Base-by-base conservation (phyloP, 2,113 vertebrate species). In the Anhinga anhinga region DNA sequence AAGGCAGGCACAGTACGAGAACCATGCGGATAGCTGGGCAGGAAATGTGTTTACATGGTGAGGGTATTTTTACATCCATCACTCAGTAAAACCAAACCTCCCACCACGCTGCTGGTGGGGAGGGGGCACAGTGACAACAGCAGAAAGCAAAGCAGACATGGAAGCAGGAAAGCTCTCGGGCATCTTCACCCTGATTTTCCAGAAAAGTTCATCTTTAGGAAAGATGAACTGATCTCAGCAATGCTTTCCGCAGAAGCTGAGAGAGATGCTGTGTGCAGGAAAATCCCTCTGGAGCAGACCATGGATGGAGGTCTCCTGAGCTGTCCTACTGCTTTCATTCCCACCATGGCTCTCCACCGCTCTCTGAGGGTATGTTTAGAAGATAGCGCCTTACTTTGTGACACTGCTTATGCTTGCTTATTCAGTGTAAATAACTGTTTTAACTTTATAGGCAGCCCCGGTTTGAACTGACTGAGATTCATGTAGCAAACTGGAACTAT, bases 371-470 rank as follows among this genome's bases (percentile, higher is more conserved):
- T 63, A 9, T 97, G 96, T 95, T 97, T 96, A 91, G 91, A 88
- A 91, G 91, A 94, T 23, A 88, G 55, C 2, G 2, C 62, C 93
- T 93, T 77, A 40, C 83, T 91, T 77, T 47, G 45, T 74, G 70
- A 66, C 0, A 0, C 86, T 95, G 94, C 93, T 96, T 97, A 97
- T 93, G 85, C 87, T 91, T 83, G 95, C 59, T 97, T 67, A 20
- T 91, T 87, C 93, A 63, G 50, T 94, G 91, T 96, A 96, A 96
- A 96, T 97, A 97, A 96, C 91, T 81, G 71, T 22, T 91, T 96
- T 96, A 96, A 96, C 84, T 95, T 95, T 95, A 97, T 5, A 96
- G 89, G 86, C 92, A 82, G 29, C 93, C 80, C 78, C 1, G 0
- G 71, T 83, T 85, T 96, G 91, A 95, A 73, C 87, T 74, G 62